These are phyloP conservation scores for Hymenopus coronatus DNA, from an alignment of 2,888 invertebrate species.

Conservation along the genomic window DNA sequence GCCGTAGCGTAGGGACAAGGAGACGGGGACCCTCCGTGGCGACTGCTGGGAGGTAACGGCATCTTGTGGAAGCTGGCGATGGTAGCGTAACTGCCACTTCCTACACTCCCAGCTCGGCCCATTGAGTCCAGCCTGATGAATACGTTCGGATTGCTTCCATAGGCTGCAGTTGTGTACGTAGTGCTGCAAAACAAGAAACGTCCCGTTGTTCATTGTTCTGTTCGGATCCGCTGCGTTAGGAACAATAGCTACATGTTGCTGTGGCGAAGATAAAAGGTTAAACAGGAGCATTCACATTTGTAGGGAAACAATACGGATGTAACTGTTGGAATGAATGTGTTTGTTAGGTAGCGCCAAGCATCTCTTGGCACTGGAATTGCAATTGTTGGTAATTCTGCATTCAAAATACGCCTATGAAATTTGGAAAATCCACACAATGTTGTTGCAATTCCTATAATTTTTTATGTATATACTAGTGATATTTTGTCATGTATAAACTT, in stretches of 20 bases:
- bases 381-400: no score
- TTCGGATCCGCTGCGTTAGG: no score
- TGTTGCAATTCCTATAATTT: no score
- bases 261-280: not conserved
- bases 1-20: slow-evolving; percentile 62
- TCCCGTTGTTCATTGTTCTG: no score
- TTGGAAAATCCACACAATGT: no score
- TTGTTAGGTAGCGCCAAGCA: no score
- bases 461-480: no score
- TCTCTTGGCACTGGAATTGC: no score
- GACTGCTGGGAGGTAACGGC: slow-evolving; percentile 46
- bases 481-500: no score
- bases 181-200: slow-evolving; percentile 53
- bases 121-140: slow-evolving; percentile 71
- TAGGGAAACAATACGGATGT: no score
- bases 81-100: slow-evolving; percentile 77
- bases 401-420: no score
- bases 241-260: not conserved
- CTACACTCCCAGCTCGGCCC: slow-evolving; percentile 66
- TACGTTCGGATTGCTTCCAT: slow-evolving; percentile 74
- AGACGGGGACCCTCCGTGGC: slow-evolving; percentile 60
- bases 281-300: not conserved
- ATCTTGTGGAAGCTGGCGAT: slow-evolving; percentile 79
- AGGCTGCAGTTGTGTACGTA: slow-evolving; percentile 73
- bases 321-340: no score